A percentile compares a stretch with the other conserved stretches of the same genome.
Conservation (phyloP, 2,888 invertebrate species). For the Noctua comes region DNA sequence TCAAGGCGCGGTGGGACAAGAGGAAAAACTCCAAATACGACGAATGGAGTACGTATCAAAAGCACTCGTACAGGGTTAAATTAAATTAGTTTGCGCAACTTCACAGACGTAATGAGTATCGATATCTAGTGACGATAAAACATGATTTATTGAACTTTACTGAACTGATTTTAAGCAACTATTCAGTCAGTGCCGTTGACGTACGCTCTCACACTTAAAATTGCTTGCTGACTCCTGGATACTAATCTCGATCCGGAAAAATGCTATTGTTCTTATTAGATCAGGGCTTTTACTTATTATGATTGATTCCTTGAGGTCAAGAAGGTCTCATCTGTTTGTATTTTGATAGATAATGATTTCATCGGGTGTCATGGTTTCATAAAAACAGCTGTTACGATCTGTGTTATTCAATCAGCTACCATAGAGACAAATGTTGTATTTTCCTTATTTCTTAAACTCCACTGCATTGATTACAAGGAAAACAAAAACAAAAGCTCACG, state of each 20-base stretch:
- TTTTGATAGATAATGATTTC: background rate
- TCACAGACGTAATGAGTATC: background rate
- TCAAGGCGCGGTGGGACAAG: conserved; percentile 96
- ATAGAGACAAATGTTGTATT: background rate
- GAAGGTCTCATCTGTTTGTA: background rate
- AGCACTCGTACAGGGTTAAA: background rate
- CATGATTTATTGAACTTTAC: background rate
- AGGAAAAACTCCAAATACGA: conserved; percentile 95
- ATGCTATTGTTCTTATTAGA: background rate
- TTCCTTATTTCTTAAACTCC: conserved; percentile 15
- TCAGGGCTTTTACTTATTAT: background rate
- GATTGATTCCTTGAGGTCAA: background rate
- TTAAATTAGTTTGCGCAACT: background rate
- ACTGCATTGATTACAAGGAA: conserved; percentile 43
- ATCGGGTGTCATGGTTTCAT: background rate
- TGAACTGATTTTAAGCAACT: background rate
- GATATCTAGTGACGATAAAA: background rate
- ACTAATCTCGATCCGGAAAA: background rate
- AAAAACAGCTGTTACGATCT: background rate
- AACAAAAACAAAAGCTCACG: conserved; percentile 22
- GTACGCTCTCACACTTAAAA: background rate
- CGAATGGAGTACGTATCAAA: conserved; percentile 93
- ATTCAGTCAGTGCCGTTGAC: background rate
- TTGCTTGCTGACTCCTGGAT: background rate
- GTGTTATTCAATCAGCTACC: background rate